Conservation (phyloP, 2,797 vertebrate genomes). For the Salmo trutta region DNA sequence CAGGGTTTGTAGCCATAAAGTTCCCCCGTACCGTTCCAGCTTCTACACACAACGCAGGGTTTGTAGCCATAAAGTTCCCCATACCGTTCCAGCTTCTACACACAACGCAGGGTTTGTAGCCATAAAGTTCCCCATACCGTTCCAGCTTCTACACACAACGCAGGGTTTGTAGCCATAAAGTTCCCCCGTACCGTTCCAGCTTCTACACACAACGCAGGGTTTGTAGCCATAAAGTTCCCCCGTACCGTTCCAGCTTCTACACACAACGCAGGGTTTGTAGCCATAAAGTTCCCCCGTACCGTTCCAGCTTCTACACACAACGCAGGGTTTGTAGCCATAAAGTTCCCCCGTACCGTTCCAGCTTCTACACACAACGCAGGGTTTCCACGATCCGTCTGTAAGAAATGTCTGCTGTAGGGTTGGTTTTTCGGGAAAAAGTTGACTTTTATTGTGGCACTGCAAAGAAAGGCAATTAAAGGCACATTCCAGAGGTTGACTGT, state of each 20-base stretch:
- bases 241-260: conserved; percentile 27
- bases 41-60: conserved; percentile 30
- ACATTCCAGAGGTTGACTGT: conserved; percentile 71
- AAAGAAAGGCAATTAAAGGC: conserved; percentile 69
- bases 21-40: conserved; percentile 26
- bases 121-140: conserved; percentile 19
- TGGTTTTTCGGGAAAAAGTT: conserved; percentile 56
- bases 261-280: conserved; percentile 34
- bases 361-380: conserved; percentile 30
- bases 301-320: conserved; percentile 30
- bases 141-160: conserved; percentile 35
- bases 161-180: background rate
- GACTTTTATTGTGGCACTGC: conserved; percentile 69
- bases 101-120: conserved; percentile 33
- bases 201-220: conserved; percentile 30
- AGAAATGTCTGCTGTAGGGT: conserved; percentile 51
- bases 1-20: background rate
- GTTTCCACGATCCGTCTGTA: conserved; percentile 40
- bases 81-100: conserved; percentile 27
- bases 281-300: conserved; percentile 19
- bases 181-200: conserved; percentile 26
- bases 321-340: conserved; percentile 28
- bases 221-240: conserved; percentile 4
- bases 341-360: conserved; percentile 24
- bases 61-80: conserved; percentile 13